Percentiles rank a stretch among this genome's conserved stretches.
Conservation (phyloP, 2,888 invertebrate species). For the Alsophila aescularia region DNA sequence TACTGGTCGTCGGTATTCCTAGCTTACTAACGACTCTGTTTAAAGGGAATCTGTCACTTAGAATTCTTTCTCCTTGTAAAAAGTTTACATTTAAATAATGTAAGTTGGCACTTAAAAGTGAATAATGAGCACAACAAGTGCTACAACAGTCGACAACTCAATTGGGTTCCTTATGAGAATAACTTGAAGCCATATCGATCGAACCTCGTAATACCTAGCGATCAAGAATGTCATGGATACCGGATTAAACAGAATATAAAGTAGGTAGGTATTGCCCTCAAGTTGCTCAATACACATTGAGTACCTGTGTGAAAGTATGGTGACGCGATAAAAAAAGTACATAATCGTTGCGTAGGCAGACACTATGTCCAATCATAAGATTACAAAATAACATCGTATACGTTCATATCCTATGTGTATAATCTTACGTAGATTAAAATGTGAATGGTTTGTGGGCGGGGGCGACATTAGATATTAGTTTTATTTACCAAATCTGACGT, state of each 20-base stretch:
- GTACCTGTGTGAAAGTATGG: slow-evolving; percentile 17
- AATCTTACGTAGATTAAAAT: slow-evolving; percentile 50
- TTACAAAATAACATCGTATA: slow-evolving; percentile 42
- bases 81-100: background rate
- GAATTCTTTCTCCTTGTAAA: slow-evolving; percentile 2
- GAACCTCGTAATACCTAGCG: slow-evolving; percentile 5
- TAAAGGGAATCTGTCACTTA: slow-evolving; percentile 2
- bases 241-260: slow-evolving; percentile 27
- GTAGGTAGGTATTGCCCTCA: slow-evolving; percentile 33
- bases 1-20: background rate
- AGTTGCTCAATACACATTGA: slow-evolving; percentile 31
- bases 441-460: slow-evolving; percentile 50
- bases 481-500: slow-evolving; percentile 59
- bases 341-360: slow-evolving; percentile 46
- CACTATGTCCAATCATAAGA: slow-evolving; percentile 44
- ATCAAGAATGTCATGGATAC: slow-evolving; percentile 11
- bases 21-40: slow-evolving; percentile 4
- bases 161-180: background rate
- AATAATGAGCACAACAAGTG: background rate
- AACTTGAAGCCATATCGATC: slow-evolving; percentile 12
- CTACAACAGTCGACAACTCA: background rate
- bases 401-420: slow-evolving; percentile 45
- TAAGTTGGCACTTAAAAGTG: background rate
- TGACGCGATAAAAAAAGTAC: slow-evolving; percentile 34
- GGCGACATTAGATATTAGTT: slow-evolving; percentile 51